Evolutionary conservation across 2,797 vertebrate genomes (phyloP).

Genomic region (Betta splendens): DNA sequence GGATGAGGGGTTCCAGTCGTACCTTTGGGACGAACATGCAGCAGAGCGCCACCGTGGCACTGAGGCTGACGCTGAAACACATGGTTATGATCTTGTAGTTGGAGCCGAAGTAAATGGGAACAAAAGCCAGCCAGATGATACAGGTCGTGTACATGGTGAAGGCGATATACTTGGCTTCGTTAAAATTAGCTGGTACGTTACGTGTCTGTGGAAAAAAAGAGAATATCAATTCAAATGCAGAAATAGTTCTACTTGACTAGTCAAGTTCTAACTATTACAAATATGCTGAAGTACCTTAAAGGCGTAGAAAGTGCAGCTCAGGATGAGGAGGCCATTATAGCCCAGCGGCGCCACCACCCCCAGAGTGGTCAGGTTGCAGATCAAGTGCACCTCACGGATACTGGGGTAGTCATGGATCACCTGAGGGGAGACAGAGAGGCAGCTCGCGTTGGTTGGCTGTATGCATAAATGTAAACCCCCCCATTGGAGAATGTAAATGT

Average conservation of each 20-base stretch:
- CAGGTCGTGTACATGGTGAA: slow-evolving; percentile 99
- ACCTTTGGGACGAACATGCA: slow-evolving; percentile 98
- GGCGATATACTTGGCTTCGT: slow-evolving; percentile 98
- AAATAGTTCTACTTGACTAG: neutral
- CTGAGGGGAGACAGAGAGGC: slow-evolving; percentile 50
- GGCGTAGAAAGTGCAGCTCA: slow-evolving; percentile 99
- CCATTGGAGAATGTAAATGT: slow-evolving; percentile 11
- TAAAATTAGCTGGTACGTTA: slow-evolving; percentile 98
- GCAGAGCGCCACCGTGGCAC: slow-evolving; percentile 94
- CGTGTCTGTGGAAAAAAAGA: slow-evolving; percentile 81
- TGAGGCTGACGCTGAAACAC: slow-evolving; percentile 98
- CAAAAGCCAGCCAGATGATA: slow-evolving; percentile 99
- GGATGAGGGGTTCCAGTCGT: too few relatives aligned
- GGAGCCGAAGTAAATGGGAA: slow-evolving; percentile 99
- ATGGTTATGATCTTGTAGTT: slow-evolving; percentile 99
- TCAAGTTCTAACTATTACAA: neutral
- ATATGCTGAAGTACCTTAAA: slow-evolving; percentile 84
- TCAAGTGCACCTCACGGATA: slow-evolving; percentile 95
- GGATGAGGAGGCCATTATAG: slow-evolving; percentile 95
- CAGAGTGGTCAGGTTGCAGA: slow-evolving; percentile 96
- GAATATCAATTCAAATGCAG: neutral
- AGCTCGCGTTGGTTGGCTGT: neutral
- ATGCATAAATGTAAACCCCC: slow-evolving; percentile 18
- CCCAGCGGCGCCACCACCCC: slow-evolving; percentile 97
- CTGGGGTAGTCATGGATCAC: slow-evolving; percentile 97